Evolutionary conservation across 2,888 invertebrate species (phyloP), one percentile per base, ranked within the genome.

Genomic region (Rotaria macrura): DNA sequence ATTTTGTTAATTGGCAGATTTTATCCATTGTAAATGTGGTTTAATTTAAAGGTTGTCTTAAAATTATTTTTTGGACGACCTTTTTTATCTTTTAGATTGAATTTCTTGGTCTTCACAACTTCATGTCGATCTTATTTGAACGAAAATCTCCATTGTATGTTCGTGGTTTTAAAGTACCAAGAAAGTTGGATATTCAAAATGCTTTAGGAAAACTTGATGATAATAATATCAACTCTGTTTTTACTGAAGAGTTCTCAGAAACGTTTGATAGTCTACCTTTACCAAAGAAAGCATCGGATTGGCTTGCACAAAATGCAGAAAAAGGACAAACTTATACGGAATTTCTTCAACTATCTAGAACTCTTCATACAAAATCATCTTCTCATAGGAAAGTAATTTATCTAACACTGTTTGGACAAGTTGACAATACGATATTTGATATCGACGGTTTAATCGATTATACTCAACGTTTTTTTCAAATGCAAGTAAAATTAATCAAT

Each of bases 231-330:
- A 29, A 57, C 14, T 12, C 57, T 6, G 12, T 57, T 57, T 74
- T 74, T 25, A 74, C 38, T 74, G 74, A 74, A 25, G 5, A 40
- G 1, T 74, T 74, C 23, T 74, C 9, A 7, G 7, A 38, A 40
- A 74, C 38, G 20, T 74, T 74, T 29, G 20, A 40, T 25, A 38
- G 23, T 40, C 12, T 74, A 40, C 40, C 74, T 1, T 40, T 40
- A 29, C 90, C 90, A 29, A 87, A 87, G 25, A 87, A 87, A 84
- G 87, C 88, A 34, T 89, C 89, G 87, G 90, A 90, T 86, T 90
- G 90, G 90, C 85, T 90, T 29, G 89, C 90, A 10, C 89, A 89
- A 87, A 90, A 89, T 86, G 88, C 88, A 84, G 90, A 89, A 85
- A 88, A 89, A 43, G 89, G 90, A 10, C 90, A 90, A 87, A 89